These are phyloP conservation scores for Mastacembelus armatus DNA, from an alignment of 2,797 vertebrate species.

Conservation along the genomic window DNA sequence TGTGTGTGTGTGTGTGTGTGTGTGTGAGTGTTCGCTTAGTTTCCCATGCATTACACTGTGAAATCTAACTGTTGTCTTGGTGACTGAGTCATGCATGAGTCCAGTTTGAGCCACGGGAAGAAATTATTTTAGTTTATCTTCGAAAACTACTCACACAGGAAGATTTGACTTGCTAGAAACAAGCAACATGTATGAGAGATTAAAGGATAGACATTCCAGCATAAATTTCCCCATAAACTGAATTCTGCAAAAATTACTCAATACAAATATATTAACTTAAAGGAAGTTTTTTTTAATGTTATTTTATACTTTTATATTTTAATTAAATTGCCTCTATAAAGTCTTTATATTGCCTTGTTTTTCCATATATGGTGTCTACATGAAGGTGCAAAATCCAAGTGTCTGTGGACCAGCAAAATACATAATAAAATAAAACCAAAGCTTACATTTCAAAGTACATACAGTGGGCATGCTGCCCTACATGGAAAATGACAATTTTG, in stretches of 20 bases:
- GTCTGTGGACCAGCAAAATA: too few species aligned
- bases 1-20: too few species aligned
- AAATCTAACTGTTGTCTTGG: conserved; percentile 68
- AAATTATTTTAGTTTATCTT: conserved; percentile 15
- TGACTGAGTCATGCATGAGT: conserved; percentile 39
- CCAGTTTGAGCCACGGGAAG: conserved; percentile 11
- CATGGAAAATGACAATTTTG: background rate
- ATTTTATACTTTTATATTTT: too few species aligned
- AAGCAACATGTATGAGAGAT: background rate
- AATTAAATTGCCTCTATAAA: too few species aligned
- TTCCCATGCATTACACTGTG: conserved; percentile 72
- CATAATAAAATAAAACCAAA: too few species aligned
- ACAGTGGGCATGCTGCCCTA: background rate
- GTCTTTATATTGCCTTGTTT: too few species aligned
- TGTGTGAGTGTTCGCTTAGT: conserved; percentile 73
- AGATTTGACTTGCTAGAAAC: background rate
- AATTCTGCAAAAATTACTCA: too few species aligned
- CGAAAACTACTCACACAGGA: background rate
- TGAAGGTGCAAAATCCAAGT: too few species aligned
- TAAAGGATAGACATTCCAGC: background rate
- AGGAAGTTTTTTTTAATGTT: too few species aligned
- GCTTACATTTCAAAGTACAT: background rate
- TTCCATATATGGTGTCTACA: too few species aligned
- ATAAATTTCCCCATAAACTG: background rate
- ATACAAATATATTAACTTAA: too few species aligned